Base-by-base conservation (phyloP, 1,140 invertebrate genomes). In the Drosophila lacertosa region DNA sequence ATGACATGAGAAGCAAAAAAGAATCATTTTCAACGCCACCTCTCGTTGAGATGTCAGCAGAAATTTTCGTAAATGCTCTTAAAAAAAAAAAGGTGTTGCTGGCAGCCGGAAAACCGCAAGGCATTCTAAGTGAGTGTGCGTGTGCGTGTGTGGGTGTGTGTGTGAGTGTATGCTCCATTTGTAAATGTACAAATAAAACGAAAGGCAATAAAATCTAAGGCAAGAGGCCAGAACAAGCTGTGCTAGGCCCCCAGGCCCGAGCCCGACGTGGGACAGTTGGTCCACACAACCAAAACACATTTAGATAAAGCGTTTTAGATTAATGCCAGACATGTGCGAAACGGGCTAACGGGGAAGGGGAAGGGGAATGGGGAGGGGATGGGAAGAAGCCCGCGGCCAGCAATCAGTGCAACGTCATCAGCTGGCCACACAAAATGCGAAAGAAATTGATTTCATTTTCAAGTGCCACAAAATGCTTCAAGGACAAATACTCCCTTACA, bases 261-360 rank as follows among this genome's bases (percentile, higher is more conserved):
- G 44, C 22, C 18, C 20, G 39, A 42, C 37, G 45, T 10, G 45
- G 64, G 70, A 48, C 58, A 67, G 37, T 58, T 72, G 47, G 55
- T 63, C 39, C 63, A 51, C 63, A 51, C 71, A 47, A 51, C 60
- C 44, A 51, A 76, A 80, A 73, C 53, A 81, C 81, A 86, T 86
- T 86, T 86, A 86, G 82, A 86, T 86, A 86, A 84, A 86, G 82
- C 81, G 81, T 74, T 86, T 86, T 81, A 88, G 81, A 88, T 86
- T 77, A 86, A 77, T 77, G 50, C 74, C 33, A 55, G 58, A 78
- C 77, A 77, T 77, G 58, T 86, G 71, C 48, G 44, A 40, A 13
- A 29, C 24, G 24, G 24, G 7, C 6, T 2, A 11, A 22, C 29
- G 26, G 37, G 22, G 1, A 4, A 4, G 22, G 5, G 50, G 13